A percentile compares a stretch with the other conserved stretches of the same genome.
phyloP scores from a whole-genome alignment of 2,797 vertebrate species.

The Xenops minutus region DNA sequence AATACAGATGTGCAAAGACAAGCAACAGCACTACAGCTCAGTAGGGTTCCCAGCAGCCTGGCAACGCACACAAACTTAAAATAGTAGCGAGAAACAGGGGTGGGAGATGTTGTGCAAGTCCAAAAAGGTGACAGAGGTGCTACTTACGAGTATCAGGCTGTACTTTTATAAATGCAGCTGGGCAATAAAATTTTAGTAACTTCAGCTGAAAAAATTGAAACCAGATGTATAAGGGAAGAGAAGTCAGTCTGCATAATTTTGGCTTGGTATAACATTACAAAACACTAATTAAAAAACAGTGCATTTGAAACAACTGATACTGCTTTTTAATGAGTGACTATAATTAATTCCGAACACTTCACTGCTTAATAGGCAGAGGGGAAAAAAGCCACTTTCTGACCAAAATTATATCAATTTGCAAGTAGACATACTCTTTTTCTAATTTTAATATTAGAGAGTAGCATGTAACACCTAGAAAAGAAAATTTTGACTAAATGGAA shows the following conservation, averaged over 20 bases:
- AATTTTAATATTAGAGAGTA: neutral
- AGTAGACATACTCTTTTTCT: neutral
- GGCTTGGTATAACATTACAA: neutral
- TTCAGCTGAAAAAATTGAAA: neutral
- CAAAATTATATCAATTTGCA: neutral
- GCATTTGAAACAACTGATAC: neutral
- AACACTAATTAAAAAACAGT: neutral
- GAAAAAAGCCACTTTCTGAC: neutral
- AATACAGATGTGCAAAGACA: neutral
- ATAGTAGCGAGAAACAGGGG: fast-evolving
- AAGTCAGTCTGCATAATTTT: neutral
- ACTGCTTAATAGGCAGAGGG: neutral
- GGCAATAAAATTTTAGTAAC: neutral
- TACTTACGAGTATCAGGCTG: neutral
- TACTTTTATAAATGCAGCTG: neutral
- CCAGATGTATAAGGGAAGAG: neutral
- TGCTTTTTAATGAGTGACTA: neutral
- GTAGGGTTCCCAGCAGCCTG: neutral
- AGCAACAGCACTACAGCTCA: neutral
- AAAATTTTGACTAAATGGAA: neutral
- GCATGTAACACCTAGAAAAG: neutral
- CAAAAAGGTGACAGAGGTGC: neutral
- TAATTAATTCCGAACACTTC: neutral
- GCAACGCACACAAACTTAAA: neutral
- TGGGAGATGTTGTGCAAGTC: fast-evolving